phyloP scores from a whole-genome alignment of 2,888 invertebrate species.

The Amphipoea lucens region DNA sequence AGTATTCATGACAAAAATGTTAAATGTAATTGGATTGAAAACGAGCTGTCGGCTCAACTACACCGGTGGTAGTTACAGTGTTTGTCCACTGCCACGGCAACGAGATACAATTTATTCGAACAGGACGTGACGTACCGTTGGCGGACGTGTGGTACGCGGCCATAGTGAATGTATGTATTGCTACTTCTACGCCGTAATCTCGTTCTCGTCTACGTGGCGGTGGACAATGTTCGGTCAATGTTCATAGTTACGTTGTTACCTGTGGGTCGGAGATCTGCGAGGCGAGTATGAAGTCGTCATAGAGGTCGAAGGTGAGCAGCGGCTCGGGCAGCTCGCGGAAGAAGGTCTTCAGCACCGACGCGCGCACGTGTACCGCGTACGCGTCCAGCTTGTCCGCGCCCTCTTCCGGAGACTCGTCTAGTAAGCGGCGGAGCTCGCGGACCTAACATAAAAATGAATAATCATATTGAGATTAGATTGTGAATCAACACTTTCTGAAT shows the following conservation, averaged over 20 bases:
- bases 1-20: not conserved
- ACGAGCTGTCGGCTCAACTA: not conserved
- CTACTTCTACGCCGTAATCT: no score
- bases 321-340: slow-evolving; percentile 98
- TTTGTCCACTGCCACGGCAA: not conserved
- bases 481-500: not conserved
- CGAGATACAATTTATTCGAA: not conserved
- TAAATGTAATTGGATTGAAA: not conserved
- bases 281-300: slow-evolving; percentile 97
- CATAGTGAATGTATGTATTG: not conserved
- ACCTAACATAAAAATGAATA: slow-evolving; percentile 81
- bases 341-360: slow-evolving; percentile 96
- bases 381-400: slow-evolving; percentile 93
- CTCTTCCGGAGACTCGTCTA: slow-evolving; percentile 94
- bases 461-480: not conserved
- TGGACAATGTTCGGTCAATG: not conserved
- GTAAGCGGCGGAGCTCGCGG: slow-evolving; percentile 93
- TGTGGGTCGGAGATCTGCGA: slow-evolving; percentile 95
- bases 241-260: slow-evolving; percentile 84
- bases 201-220: not conserved
- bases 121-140: not conserved
- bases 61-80: no score
- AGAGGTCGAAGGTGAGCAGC: slow-evolving; percentile 97
- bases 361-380: slow-evolving; percentile 96
- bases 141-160: not conserved